Evolutionary conservation across 2,113 vertebrate genomes (phyloP).

Genomic region (Daubentonia madagascariensis): DNA sequence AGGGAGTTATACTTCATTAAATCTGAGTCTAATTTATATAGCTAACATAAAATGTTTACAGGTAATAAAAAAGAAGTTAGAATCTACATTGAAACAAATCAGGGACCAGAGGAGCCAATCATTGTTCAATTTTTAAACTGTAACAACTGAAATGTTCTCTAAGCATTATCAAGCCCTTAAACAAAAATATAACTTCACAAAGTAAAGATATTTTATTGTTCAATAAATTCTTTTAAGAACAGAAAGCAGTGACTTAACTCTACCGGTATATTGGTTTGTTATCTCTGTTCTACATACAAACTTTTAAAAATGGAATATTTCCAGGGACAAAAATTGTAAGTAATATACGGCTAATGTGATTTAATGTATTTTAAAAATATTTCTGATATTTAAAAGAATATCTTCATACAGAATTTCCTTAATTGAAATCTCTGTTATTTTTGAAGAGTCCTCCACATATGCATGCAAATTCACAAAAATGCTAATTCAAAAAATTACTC

Average conservation of each 20-base stretch:
- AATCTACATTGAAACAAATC: neutral
- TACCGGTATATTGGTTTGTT: slow-evolving; percentile 30
- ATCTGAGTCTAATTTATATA: neutral
- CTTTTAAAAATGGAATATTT: slow-evolving; percentile 8
- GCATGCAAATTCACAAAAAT: slow-evolving; percentile 13
- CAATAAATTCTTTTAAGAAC: neutral
- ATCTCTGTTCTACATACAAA: slow-evolving; percentile 31
- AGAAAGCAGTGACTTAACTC: neutral
- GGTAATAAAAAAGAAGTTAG: neutral
- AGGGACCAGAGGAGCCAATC: neutral
- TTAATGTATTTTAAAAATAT: slow-evolving; percentile 34
- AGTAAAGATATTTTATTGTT: neutral
- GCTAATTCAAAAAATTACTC: slow-evolving; percentile 4
- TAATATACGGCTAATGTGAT: neutral
- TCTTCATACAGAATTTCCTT: neutral
- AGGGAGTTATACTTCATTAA: neutral
- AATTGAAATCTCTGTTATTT: neutral
- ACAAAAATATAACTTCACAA: neutral
- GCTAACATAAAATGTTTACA: slow-evolving; percentile 10
- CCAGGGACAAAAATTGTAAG: neutral
- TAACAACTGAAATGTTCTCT: neutral
- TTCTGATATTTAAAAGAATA: neutral
- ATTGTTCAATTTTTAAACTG: neutral
- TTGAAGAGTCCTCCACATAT: neutral
- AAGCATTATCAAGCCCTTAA: neutral